Evolutionary conservation across 53 echinoderm and acorn worm species (phyloP), one percentile per base, ranked within the genome.

Genomic region (Glandiceps talaboti): DNA sequence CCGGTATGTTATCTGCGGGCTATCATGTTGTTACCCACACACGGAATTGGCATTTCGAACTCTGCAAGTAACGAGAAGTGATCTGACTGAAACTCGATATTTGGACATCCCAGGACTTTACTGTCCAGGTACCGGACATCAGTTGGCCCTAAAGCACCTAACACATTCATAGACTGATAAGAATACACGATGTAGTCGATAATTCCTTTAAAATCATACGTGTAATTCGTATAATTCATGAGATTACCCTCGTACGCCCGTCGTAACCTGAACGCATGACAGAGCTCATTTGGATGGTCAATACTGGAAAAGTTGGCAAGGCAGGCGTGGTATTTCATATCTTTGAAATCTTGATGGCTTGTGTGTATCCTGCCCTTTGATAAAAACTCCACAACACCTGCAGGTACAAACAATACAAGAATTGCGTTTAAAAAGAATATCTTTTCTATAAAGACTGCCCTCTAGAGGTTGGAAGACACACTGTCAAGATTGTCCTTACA

Each of bases 171-270:
- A 79, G 87, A 91, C 30, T 89, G 80, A 30, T 82, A 72, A 0
- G 99, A 91, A 81, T 76, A 89, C 82, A 93, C 93, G 81, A 97
- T 89, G 88, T 97, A 97, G 79, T 97, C 99, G 32, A 97, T 97
- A 77, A 93, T 87, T 20, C 99, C 99, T 76, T 97, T 97, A 91
- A 97, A 97, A 28, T 97, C 99, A 82, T 83, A 94, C 76, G 99
- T 97, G 88, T 87, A 93, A 86, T 97, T 93, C 76, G 99, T 97
- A 89, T 82, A 93, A 77, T 93, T 89, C 89, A 93, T 83, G 31
- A 89, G 89, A 81, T 89, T 93, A 85, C 92, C 85, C 81, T 91
- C 86, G 85, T 97, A 93, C 27, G 89, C 91, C 79, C 99, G 76
- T 74, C 82, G 86, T 33, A 97, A 86, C 30, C 89, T 85, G 85